Conservation (phyloP, 2,888 invertebrate genomes). For the Saturnia pavonia region DNA sequence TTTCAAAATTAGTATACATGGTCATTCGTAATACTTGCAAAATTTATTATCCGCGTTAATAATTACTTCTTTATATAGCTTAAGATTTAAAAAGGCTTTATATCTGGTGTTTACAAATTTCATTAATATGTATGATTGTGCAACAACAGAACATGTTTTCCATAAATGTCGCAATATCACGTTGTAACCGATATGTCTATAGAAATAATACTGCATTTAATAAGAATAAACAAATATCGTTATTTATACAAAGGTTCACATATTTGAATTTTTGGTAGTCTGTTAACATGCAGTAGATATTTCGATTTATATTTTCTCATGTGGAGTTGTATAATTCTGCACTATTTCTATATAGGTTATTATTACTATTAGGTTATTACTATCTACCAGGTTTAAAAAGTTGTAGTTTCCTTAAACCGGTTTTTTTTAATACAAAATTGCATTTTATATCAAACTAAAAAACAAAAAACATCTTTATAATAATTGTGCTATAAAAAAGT, state of each 20-base stretch:
- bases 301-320: too few relatives aligned
- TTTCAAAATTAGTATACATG: conserved; percentile 4
- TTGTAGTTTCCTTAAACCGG: background rate
- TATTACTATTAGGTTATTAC: too few relatives aligned
- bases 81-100: background rate
- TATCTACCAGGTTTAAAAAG: background rate
- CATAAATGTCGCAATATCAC: background rate
- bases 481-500: background rate
- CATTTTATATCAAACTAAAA: background rate
- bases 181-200: background rate
- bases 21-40: background rate
- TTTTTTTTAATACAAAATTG: background rate
- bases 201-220: background rate
- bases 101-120: background rate
- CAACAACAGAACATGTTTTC: background rate
- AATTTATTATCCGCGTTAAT: background rate
- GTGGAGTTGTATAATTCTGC: too few relatives aligned
- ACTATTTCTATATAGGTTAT: too few relatives aligned
- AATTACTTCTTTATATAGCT: background rate
- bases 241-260: background rate
- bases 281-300: background rate
- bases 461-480: background rate
- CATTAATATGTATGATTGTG: background rate
- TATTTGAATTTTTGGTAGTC: background rate
- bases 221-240: background rate